Base-by-base conservation (phyloP, 2,888 invertebrate genomes). In the Limenitis arthemis region DNA sequence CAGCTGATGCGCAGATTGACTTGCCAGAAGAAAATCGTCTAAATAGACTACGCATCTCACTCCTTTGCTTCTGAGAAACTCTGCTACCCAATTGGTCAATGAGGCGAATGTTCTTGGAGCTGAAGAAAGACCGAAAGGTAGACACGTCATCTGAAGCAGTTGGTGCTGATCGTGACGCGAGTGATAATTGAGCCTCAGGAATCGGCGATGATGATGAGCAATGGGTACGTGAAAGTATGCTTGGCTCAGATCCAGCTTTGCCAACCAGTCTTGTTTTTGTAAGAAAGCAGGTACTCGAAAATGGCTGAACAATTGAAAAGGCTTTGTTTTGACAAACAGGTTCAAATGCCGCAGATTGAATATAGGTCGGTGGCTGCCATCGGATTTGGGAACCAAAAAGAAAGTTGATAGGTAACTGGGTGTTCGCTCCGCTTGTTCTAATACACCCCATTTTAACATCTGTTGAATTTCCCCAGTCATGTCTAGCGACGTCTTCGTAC, bases 41-140 rank as follows among this genome's bases (percentile, higher is more conserved):
- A 65, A 39, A 38, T 65, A 69, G 0, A 68, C 65, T 11, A 68
- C 37, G 1, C 62, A 54, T 37, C 66, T 47, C 8, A 68, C 54
- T 6, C 59, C 59, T 36, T 37, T 32, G 8, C 39, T 36, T 43
- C 64, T 43, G 6, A 66, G 54, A 4, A 48, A 39, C 44, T 59
- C 53, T 31, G 63, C 65, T 6, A 64, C 28, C 63, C 65, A 66
- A 50, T 66, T 68, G 36, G 53, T 53, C 4, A 66, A 30, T 6
- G 55, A 44, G 5, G 64, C 54, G 49, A 66, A 67, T 8, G 53
- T 55, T 36, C 51, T 41, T 0, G 64, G 64, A 4, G 64, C 62
- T 5, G 53, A 59, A 1, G 61, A 52, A 6, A 68, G 58, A 6
- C 58, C 57, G 48, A 60, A 61, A 0, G 59, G 58, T 9, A 59